These are phyloP conservation scores for Psittacula cyanocephala DNA, from an alignment of 2,113 vertebrate species.

Conservation along the genomic window DNA sequence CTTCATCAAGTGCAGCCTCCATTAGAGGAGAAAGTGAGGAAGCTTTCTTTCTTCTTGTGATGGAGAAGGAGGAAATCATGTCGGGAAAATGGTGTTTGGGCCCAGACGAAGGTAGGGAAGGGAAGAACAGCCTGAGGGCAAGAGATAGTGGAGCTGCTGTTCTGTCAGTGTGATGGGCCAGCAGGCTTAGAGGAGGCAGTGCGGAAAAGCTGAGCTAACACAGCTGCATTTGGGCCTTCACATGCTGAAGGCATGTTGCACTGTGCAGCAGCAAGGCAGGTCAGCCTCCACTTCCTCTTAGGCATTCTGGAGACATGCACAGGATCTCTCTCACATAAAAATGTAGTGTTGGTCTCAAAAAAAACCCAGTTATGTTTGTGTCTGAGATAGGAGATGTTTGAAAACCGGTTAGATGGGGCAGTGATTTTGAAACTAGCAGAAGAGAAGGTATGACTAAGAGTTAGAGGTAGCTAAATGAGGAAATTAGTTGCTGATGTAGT, in stretches of 20 bases:
- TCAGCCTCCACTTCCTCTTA: neutral
- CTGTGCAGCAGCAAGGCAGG: neutral
- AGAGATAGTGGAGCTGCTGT: neutral
- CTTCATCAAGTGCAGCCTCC: neutral
- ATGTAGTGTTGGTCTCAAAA: neutral
- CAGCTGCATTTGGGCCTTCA: neutral
- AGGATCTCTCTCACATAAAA: neutral
- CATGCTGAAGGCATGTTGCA: neutral
- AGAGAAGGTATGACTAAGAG: neutral
- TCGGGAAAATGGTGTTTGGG: neutral
- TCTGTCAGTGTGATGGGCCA: neutral
- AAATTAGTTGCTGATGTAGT: neutral
- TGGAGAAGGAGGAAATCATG: neutral
- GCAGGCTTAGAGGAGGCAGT: neutral
- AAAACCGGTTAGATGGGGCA: neutral
- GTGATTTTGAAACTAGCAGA: neutral
- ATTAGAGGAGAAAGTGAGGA: neutral
- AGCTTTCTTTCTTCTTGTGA: neutral
- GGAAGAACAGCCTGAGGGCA: neutral
- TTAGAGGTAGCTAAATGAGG: neutral
- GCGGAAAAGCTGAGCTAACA: neutral
- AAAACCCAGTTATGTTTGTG: neutral
- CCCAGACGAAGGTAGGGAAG: neutral
- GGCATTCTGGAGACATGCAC: neutral
- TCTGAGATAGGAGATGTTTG: neutral